phyloP scores from a whole-genome alignment of 2,113 vertebrate species.

The Plectropomus leopardus region DNA sequence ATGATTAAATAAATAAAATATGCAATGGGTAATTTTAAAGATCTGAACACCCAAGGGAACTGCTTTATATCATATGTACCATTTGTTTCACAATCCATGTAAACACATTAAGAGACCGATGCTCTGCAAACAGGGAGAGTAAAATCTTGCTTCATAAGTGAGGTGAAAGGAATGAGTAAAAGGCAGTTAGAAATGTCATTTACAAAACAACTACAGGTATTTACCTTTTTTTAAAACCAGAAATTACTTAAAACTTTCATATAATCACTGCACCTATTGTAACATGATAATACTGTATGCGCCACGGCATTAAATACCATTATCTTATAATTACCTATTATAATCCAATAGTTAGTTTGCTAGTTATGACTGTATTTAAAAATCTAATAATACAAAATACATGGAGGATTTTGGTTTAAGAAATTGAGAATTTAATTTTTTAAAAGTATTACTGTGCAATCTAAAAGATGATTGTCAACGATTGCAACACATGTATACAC shows the following conservation, averaged over 20 bases:
- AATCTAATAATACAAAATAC: not conserved
- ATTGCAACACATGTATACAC: conserved; percentile 41
- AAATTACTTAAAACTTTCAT: not conserved
- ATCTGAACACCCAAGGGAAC: not conserved
- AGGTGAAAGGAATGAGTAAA: not conserved
- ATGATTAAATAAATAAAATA: not conserved
- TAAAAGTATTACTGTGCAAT: not conserved
- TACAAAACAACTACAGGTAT: not conserved
- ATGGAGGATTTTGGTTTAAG: not conserved
- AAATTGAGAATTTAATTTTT: conserved; percentile 11
- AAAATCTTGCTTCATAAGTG: not conserved
- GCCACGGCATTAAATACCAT: not conserved
- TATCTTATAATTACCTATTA: not conserved
- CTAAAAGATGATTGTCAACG: conserved; percentile 1
- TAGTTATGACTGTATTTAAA: not conserved
- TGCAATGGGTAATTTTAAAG: not conserved
- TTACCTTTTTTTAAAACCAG: not conserved
- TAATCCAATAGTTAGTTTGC: not conserved
- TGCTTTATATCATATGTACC: not conserved
- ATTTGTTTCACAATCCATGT: not conserved
- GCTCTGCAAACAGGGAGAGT: not conserved
- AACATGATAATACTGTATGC: not conserved
- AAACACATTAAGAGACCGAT: not conserved
- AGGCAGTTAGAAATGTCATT: not conserved
- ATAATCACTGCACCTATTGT: not conserved